Percentiles rank a stretch among this genome's conserved stretches.
Conservation (phyloP, 1,140 invertebrate genomes). For the Polypedilum pembai region DNA sequence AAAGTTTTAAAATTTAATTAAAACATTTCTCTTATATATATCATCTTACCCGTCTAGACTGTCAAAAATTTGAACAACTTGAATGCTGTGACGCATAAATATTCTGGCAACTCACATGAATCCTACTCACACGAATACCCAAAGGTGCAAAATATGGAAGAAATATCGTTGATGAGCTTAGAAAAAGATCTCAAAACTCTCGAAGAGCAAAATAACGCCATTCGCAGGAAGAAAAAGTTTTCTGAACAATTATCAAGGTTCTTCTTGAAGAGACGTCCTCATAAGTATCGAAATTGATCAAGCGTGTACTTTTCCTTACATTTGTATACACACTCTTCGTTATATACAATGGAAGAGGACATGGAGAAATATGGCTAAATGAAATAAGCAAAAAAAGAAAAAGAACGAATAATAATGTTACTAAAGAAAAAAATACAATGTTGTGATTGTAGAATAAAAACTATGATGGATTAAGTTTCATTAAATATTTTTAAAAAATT, state of each 20-base stretch:
- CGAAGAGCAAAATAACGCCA: neutral
- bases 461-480: neutral
- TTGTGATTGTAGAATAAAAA: constrained; percentile 19
- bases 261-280: neutral
- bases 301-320: neutral
- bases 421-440: neutral
- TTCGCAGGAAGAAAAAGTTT: constrained; percentile 1
- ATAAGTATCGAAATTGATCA: neutral
- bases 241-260: neutral
- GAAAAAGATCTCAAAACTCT: constrained; percentile 14
- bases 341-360: neutral
- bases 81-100: constrained; percentile 23
- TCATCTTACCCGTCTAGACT: neutral
- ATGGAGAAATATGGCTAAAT: constrained; percentile 1
- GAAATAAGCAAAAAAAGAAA: no score
- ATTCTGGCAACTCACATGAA: constrained; percentile 2
- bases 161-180: constrained; percentile 1
- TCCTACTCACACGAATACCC: neutral
- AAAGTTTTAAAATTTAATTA: neutral
- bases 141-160: constrained; percentile 13
- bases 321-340: constrained; percentile 4
- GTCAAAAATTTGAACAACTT: constrained; percentile 25
- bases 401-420: neutral
- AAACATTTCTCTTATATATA: neutral
- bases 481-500: constrained; percentile 1